Conservation (phyloP, 2,797 vertebrate genomes). For the Tiaroga cobitis region DNA sequence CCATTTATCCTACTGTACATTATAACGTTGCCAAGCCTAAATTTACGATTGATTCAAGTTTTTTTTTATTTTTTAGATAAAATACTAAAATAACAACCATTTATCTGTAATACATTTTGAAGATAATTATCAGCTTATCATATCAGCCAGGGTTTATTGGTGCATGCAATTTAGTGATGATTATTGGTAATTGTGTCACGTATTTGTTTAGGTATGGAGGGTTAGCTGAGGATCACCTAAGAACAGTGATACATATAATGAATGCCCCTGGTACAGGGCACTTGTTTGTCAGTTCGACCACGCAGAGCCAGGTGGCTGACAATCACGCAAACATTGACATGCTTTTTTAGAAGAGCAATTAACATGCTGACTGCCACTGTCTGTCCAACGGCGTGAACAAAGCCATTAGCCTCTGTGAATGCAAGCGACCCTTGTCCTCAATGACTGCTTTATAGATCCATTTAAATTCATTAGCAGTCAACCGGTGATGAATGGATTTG, state of each 20-base stretch:
- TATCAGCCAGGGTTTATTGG: background rate
- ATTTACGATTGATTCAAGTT: background rate
- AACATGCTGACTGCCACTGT: conserved; percentile 57
- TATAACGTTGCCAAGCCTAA: background rate
- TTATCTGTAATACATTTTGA: background rate
- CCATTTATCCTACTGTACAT: background rate
- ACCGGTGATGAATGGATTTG: conserved; percentile 66
- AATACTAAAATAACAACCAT: background rate
- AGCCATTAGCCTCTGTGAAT: conserved; percentile 62
- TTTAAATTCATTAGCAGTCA: conserved; percentile 68
- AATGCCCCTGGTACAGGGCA: background rate
- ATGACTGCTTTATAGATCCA: conserved; percentile 64
- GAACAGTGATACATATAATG: conserved; percentile 30
- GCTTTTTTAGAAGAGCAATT: conserved; percentile 64
- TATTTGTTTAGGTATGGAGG: conserved; percentile 1
- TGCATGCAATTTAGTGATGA: background rate
- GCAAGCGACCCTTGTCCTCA: conserved; percentile 57
- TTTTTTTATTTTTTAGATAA: background rate
- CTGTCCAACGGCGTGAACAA: conserved; percentile 60
- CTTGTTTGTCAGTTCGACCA: conserved; percentile 46
- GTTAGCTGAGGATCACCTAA: conserved; percentile 2
- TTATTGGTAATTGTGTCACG: background rate
- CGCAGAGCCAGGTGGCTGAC: conserved; percentile 43
- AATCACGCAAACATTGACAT: conserved; percentile 49
- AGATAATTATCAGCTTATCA: background rate